Evolutionary conservation across 2,113 vertebrate genomes (phyloP).

Genomic region (Paratilapia polleni): DNA sequence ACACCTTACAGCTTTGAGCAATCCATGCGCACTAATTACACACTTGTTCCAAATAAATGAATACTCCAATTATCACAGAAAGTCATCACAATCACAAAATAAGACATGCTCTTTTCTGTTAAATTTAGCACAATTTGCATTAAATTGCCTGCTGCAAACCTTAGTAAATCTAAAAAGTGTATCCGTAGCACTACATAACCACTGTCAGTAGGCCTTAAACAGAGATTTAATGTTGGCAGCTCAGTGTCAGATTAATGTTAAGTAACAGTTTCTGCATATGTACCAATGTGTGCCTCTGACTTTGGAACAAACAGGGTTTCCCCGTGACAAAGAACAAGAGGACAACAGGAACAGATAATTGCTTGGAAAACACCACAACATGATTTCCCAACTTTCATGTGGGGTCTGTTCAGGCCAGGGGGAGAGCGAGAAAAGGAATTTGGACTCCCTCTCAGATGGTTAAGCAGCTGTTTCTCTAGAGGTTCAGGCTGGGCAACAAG

Average conservation of each 20-base stretch:
- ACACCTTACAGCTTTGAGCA: background rate
- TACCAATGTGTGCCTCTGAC: background rate
- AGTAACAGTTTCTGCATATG: background rate
- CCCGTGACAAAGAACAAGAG: constrained; percentile 39
- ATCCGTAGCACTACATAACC: background rate
- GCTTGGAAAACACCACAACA: constrained; percentile 66
- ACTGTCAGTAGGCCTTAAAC: constrained; percentile 11
- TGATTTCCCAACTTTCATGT: constrained; percentile 80
- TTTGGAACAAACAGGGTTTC: constrained; percentile 44
- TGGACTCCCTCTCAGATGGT: constrained; percentile 49
- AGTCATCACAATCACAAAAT: background rate
- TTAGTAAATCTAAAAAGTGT: background rate
- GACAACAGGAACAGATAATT: constrained; percentile 51
- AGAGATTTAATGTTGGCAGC: background rate
- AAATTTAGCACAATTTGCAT: background rate
- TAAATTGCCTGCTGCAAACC: background rate
- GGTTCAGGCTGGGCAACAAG: constrained; percentile 50
- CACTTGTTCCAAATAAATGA: background rate
- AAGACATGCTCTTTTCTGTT: background rate
- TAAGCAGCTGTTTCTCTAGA: constrained; percentile 69
- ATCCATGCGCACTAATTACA: background rate
- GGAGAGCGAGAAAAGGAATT: constrained; percentile 67
- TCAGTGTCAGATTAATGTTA: constrained; percentile 11
- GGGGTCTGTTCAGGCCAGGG: constrained; percentile 70
- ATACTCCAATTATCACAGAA: background rate